Percentiles rank a stretch among this genome's conserved stretches.
Conservation (phyloP, 2,797 vertebrate genomes). For the Tiaroga cobitis region DNA sequence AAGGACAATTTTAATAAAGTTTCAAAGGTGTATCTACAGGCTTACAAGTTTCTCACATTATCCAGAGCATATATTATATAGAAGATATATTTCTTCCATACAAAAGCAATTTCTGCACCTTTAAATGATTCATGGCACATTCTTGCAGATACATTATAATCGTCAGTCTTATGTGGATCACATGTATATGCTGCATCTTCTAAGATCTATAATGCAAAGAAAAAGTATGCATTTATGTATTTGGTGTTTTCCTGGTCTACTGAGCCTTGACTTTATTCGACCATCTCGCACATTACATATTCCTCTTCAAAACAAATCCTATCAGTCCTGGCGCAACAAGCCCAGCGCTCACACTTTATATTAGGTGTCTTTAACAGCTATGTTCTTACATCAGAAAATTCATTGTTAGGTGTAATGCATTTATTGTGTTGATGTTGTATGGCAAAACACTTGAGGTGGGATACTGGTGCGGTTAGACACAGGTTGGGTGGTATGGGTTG, state of each 20-base stretch:
- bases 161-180: constrained; percentile 10
- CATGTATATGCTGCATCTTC: constrained; percentile 20
- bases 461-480: neutral
- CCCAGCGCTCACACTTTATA: constrained; percentile 14
- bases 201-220: constrained; percentile 28
- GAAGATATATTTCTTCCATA: neutral
- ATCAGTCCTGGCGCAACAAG: neutral
- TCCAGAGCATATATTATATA: neutral
- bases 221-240: neutral
- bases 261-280: neutral
- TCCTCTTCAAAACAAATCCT: neutral
- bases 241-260: constrained; percentile 2
- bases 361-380: neutral
- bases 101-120: neutral
- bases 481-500: neutral
- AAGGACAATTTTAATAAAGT: neutral
- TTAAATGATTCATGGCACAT: neutral
- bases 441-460: neutral
- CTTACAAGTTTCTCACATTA: neutral
- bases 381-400: neutral
- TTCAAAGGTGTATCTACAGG: neutral
- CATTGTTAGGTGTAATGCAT: neutral
- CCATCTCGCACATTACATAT: constrained; percentile 12
- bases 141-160: constrained; percentile 33
- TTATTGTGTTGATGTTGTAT: neutral